Evolutionary conservation across 1,140 invertebrate species (phyloP), one percentile per base, ranked within the genome.

Genomic region (Hyphantria cunea): DNA sequence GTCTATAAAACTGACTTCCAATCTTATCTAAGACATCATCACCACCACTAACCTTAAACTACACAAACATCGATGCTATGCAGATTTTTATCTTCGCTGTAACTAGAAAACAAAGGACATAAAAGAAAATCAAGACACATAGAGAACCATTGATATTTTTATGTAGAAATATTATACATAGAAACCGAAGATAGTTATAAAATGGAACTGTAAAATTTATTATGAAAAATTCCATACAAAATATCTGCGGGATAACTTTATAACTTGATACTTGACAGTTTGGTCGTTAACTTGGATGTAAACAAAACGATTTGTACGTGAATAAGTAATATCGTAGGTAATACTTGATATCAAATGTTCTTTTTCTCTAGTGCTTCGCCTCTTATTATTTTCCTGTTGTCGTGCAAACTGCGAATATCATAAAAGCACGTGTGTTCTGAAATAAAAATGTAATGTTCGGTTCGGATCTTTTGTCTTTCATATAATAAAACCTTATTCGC

Each of bases 301-400:
- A 76, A 74, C 62, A 71, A 64, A 64, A 42, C 61, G 42, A 74
- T 72, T 68, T 39, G 32, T 55, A 54, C 42, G 66, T 39, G 63
- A 73, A 64, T 76, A 76, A 68, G 64, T 72, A 67, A 68, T 70
- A 72, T 67, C 47, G 37, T 39, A 70, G 59, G 64, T 70, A 67
- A 70, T 68, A 63, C 61, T 64, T 62, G 66, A 69, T 72, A 72
- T 75, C 62, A 59, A 51, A 68, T 66, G 58, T 45, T 31, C 48
- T 15, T 48, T 50, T 66, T 25, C 47, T 60, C n/a, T 61, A 50
- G 52, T 17, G 60, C 47, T 60, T 72, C 54, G n/a, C 42, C 41
- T 67, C 52, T 53, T 67, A 67, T 70, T 69, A 74, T 65, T 68
- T 72, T 72, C 64, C 69, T 64, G 66, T 69, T 70, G 47, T 68